Evolutionary conservation across 2,797 vertebrate genomes (phyloP).

Genomic region (Hippopotamyrus pictus): DNA sequence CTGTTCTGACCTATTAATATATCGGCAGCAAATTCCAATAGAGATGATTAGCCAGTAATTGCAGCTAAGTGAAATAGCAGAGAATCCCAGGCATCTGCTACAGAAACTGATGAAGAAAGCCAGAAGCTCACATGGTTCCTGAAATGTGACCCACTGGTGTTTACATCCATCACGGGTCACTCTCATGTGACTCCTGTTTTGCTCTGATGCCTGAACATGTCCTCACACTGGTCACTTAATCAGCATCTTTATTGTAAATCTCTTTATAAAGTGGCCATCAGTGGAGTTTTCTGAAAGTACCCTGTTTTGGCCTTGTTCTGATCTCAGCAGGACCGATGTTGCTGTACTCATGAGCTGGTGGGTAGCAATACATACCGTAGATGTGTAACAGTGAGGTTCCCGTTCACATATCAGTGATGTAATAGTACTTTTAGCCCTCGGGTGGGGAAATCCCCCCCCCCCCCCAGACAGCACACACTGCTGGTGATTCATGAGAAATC

Average conservation of each 20-base stretch:
- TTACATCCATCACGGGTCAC: not conserved
- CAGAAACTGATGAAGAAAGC: not conserved
- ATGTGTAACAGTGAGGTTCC: not conserved
- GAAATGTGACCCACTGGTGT: not conserved
- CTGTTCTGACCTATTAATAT: not conserved
- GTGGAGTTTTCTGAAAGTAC: not conserved
- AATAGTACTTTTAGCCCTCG: not conserved
- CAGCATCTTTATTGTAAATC: not conserved
- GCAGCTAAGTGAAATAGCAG: not conserved
- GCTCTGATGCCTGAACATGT: not conserved
- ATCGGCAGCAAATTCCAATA: not conserved
- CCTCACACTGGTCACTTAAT: not conserved
- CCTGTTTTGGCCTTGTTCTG: not conserved
- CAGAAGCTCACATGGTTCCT: not conserved
- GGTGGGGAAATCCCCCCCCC: not conserved
- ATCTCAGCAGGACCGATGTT: not conserved
- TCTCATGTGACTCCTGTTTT: constrained; percentile 1
- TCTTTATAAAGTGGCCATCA: not conserved
- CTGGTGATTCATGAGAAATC: not conserved
- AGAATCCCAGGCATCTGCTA: not conserved
- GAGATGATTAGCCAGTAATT: not conserved
- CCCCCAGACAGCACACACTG: not conserved
- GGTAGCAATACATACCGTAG: not conserved
- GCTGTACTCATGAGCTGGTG: not conserved
- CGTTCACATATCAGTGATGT: not conserved